Base-by-base conservation (phyloP, 2,888 invertebrate genomes). In the Chelonus formosanus region DNA sequence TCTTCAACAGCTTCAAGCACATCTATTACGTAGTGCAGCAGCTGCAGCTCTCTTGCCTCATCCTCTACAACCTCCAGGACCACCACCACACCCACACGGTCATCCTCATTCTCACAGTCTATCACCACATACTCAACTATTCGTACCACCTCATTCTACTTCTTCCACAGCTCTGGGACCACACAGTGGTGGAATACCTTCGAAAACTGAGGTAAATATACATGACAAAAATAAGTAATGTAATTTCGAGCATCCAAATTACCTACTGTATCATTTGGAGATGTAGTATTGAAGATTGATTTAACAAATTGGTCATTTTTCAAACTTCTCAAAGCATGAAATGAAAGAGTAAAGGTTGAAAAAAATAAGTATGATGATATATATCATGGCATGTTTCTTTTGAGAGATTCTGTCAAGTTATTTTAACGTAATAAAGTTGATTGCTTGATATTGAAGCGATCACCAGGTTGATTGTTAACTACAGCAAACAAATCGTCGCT, bases 1-100 rank as follows among this genome's bases (percentile, higher is more conserved):
- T 75, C 85, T 92, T 63, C 92, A 92, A 77, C 91, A 92, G 78
- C 84, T 92, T 20, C 92, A 92, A 78, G 94, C 94, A 5, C 95
- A 95, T 84, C 86, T 95, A 78, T 88, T 90, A 85, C 89, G 88
- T 78, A 93, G 86, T 84, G 91, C 88, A 79, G 81, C 80, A 4
- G 81, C 84, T n/a, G 76, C 88, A 84, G 57, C 80, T 78, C 67
- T 89, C 83, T 3, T 88, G 85, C 50, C 88, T 84, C 31, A 88
- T 85, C 75, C 88, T 83, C 81, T 89, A 85, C 78, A 81, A 5
- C 70, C 80, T 43, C 81, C 80, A 52, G 78, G 80, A 3, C 79
- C 79, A 5, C 80, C 77, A 32, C 79, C 81, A 2, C 81, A 79
- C 8, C 78, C 79, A 7, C 82, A 79, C 56, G 71, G 75, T 5